These are phyloP conservation scores for Ornithoptera priamus DNA, from an alignment of 2,888 invertebrate genomes.

Conservation along the genomic window DNA sequence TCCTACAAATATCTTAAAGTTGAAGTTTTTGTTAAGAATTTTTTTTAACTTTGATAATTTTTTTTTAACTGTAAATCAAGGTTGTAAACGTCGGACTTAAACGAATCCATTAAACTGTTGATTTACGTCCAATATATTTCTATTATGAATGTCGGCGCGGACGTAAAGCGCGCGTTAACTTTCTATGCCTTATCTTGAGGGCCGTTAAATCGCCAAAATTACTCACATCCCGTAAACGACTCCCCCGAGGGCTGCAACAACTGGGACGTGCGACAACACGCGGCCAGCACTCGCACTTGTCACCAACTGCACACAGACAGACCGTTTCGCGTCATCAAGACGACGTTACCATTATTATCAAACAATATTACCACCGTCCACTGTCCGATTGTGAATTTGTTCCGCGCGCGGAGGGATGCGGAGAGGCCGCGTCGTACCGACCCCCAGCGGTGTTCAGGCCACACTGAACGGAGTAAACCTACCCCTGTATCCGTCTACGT, in stretches of 20 bases:
- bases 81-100: no score
- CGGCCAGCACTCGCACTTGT: conserved; percentile 34
- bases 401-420: conserved; percentile 45
- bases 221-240: conserved; percentile 45
- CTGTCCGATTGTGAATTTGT: conserved; percentile 36
- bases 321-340: conserved; percentile 13
- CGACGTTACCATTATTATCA: conserved; percentile 18
- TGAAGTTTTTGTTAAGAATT: no score
- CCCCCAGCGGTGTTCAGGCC: conserved; percentile 57
- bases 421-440: conserved; percentile 50
- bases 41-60: no score
- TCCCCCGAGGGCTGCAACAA: conserved; percentile 35
- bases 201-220: conserved; percentile 38
- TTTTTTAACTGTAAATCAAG: no score
- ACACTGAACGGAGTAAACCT: conserved; percentile 69
- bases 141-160: conserved; percentile 6
- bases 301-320: conserved; percentile 30
- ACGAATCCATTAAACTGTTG: no score
- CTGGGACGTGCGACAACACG: conserved; percentile 32
- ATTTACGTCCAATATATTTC: conserved; percentile 4
- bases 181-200: conserved; percentile 33
- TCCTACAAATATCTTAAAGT: no score
- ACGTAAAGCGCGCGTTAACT: conserved; percentile 20
- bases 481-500: conserved; percentile 53
- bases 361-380: conserved; percentile 21